Base-by-base conservation (phyloP, 2,113 vertebrate species). In the Pluvialis apricaria region DNA sequence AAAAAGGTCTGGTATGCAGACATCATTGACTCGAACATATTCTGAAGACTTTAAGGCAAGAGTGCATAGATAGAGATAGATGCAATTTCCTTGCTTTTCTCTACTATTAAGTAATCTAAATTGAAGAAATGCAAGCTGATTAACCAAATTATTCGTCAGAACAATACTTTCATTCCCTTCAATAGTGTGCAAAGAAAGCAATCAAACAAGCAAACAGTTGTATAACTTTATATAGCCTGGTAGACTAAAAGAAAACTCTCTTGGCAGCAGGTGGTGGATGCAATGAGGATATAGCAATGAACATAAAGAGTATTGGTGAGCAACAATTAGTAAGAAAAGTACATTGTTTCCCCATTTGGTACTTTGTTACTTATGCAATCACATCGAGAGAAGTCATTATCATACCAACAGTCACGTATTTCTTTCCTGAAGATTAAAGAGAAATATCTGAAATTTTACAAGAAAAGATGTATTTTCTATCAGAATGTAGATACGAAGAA, bases 251-350 rank as follows among this genome's bases (percentile, higher is more conserved):
- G 40, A 91, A 96, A 89, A 78, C 38, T 65, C 76, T 89, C 68
- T 86, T 82, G 83, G 80, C 64, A 96, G 81, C 86, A 95, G 84
- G 86, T 93, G 76, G 82, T 79, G 32, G 18, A 79, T 92, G 42
- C 57, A 82, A 84, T 55, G n/a, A 92, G 34, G 68, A 62, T 81
- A 86, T 25, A 96, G 40, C 69, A 89, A 82, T 64, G 80, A 96
- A 75, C 76, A 93, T 94, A 93, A 96, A 95, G 91, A 95, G 76
- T 51, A 93, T 38, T 94, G 88, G 79, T 92, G 60, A 95, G 54
- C 15, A 92, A 83, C 68, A 81, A 70, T 95, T 92, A 94, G 71
- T 66, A 62, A 57, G 64, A 73, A 81, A 93, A 95, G 94, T 78
- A 88, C 71, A 65, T 54, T 70, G 29, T 92, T 81, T 89, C 79